phyloP scores from a whole-genome alignment of 2,797 vertebrate species.

The Selene dorsalis region DNA sequence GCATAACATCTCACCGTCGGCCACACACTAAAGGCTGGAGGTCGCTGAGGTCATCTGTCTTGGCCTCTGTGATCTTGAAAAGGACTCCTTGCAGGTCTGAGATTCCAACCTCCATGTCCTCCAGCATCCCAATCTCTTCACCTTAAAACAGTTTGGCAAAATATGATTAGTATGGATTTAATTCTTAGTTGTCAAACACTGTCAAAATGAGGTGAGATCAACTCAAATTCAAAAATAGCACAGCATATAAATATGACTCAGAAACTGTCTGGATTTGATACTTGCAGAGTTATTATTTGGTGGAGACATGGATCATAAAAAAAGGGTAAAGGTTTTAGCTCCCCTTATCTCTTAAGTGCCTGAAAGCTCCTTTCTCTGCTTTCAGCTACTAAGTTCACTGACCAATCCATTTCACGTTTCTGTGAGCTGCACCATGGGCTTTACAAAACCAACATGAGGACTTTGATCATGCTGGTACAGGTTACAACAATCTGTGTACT shows the following conservation, averaged over 20 bases:
- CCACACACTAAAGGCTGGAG: conserved; percentile 93
- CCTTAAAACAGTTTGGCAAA: conserved; percentile 79
- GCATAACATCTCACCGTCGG: conserved; percentile 87
- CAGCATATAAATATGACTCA: too few species aligned
- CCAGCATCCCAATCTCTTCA: conserved; percentile 98
- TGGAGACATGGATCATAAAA: neutral
- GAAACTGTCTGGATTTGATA: neutral
- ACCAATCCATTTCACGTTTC: too few species aligned
- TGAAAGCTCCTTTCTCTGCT: neutral
- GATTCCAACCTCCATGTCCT: conserved; percentile 97
- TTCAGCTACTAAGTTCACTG: neutral
- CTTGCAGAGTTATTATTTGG: neutral
- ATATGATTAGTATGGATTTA: neutral
- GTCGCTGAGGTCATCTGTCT: conserved; percentile 86
- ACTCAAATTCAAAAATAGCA: neutral
- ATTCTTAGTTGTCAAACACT: neutral
- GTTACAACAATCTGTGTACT: too few species aligned
- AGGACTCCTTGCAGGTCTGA: conserved; percentile 92
- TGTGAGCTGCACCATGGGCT: too few species aligned
- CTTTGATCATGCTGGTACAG: too few species aligned
- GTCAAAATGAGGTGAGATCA: neutral
- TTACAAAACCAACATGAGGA: too few species aligned
- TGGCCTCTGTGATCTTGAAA: conserved; percentile 95
- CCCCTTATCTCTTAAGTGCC: neutral
- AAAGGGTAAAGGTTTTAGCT: neutral